Evolutionary conservation across 2,113 vertebrate genomes (phyloP).

Genomic region (Corythornis cristatus): DNA sequence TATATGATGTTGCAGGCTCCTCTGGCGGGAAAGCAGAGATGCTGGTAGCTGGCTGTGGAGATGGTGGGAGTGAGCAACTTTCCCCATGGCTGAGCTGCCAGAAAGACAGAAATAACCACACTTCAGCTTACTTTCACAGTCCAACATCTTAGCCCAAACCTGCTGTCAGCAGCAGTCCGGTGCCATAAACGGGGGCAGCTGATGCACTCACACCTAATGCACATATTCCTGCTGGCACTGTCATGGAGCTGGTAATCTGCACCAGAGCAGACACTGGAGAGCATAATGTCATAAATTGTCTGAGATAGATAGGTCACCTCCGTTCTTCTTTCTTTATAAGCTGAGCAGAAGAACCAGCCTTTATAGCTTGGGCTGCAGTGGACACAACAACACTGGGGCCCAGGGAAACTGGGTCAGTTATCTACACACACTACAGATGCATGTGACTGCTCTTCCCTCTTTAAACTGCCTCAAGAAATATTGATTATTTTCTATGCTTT

Average conservation of each 20-base stretch:
- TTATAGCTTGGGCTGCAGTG: not conserved
- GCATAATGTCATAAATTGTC: not conserved
- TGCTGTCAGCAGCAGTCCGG: accelerated
- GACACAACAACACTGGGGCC: accelerated
- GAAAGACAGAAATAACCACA: not conserved
- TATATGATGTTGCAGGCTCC: not conserved
- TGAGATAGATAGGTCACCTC: not conserved
- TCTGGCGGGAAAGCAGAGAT: not conserved
- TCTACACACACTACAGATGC: not conserved
- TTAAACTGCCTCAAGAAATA: not conserved
- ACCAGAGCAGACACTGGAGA: not conserved
- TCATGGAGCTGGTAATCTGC: not conserved
- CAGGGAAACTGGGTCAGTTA: not conserved
- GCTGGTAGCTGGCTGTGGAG: not conserved
- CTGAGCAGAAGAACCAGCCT: not conserved
- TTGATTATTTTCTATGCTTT: not conserved
- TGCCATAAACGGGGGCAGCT: not conserved
- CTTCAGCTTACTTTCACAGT: not conserved
- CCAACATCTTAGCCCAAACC: not conserved
- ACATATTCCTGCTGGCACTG: not conserved
- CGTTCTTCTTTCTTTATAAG: not conserved
- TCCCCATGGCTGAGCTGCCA: not conserved
- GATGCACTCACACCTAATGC: not conserved
- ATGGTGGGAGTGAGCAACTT: not conserved
- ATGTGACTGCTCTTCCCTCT: not conserved